phyloP scores from a whole-genome alignment of 1,140 invertebrate species.

The Dryas iulia region DNA sequence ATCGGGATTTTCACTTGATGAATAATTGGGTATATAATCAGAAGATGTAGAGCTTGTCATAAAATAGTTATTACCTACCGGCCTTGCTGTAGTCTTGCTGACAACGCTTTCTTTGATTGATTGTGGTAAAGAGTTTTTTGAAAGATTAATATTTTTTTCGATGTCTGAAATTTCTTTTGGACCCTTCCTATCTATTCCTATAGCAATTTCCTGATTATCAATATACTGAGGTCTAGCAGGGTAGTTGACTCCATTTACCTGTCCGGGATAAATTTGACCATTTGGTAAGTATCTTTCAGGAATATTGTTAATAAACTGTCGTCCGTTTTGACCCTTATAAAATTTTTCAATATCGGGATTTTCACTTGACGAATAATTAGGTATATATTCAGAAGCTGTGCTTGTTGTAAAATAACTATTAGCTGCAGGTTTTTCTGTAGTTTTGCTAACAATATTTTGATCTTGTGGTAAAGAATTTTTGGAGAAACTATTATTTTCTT shows the following conservation, averaged over 20 bases:
- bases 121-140: background rate
- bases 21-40: background rate
- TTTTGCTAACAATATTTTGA: background rate
- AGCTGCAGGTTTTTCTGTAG: background rate
- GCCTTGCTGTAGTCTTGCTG: background rate
- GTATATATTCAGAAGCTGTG: background rate
- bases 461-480: background rate
- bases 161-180: no score
- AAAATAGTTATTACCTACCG: background rate
- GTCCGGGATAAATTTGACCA: background rate
- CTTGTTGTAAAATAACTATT: background rate
- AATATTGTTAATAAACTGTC: no score
- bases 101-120: background rate
- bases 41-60: background rate
- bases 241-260: constrained; percentile 17
- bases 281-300: background rate
- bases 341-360: background rate
- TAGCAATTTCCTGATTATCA: constrained; percentile 11
- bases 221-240: background rate
- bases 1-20: background rate
- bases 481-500: background rate
- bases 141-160: background rate
- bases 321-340: background rate
- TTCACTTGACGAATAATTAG: background rate
- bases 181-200: constrained; percentile 27